Conservation (phyloP, 2,113 vertebrate genomes). For the Meleagris gallopavo region DNA sequence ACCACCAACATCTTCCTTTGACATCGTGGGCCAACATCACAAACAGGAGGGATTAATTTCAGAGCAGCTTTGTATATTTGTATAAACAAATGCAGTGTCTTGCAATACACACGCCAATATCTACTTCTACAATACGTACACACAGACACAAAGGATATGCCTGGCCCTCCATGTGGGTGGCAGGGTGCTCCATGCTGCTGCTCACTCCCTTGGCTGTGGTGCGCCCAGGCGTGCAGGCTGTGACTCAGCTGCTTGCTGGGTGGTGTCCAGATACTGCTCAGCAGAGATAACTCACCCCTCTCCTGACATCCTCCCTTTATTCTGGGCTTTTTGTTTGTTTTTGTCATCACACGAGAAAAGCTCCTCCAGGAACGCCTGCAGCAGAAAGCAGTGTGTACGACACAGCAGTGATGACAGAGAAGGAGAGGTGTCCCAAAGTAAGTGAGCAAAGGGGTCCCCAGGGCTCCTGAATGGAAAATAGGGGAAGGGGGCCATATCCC, state of each 20-base stretch:
- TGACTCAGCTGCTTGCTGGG: conserved; percentile 72
- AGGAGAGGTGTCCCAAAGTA: conserved; percentile 65
- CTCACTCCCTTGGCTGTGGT: too few species aligned
- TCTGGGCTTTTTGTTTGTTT: conserved; percentile 57
- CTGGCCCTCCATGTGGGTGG: rapidly evolving
- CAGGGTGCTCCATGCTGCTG: rapidly evolving
- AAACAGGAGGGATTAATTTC: too few species aligned
- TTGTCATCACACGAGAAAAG: background rate
- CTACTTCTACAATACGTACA: background rate
- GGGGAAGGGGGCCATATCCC: background rate
- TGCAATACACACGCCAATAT: background rate
- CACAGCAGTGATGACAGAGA: conserved; percentile 50
- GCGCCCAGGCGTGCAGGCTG: rapidly evolving
- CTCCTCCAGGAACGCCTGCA: background rate
- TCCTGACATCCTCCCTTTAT: conserved; percentile 60
- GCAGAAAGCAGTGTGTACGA: background rate
- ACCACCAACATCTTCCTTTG: too few species aligned
- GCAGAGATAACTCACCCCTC: conserved; percentile 44
- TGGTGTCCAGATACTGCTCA: conserved; percentile 20
- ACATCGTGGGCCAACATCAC: too few species aligned
- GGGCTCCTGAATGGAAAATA: background rate
- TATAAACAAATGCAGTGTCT: background rate
- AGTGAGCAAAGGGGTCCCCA: background rate
- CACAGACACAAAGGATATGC: background rate
- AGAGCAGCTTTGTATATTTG: background rate